A percentile compares a stretch with the other conserved stretches of the same genome.
phyloP scores from a whole-genome alignment of 1,140 invertebrate genomes.

The Papilio dardanus region DNA sequence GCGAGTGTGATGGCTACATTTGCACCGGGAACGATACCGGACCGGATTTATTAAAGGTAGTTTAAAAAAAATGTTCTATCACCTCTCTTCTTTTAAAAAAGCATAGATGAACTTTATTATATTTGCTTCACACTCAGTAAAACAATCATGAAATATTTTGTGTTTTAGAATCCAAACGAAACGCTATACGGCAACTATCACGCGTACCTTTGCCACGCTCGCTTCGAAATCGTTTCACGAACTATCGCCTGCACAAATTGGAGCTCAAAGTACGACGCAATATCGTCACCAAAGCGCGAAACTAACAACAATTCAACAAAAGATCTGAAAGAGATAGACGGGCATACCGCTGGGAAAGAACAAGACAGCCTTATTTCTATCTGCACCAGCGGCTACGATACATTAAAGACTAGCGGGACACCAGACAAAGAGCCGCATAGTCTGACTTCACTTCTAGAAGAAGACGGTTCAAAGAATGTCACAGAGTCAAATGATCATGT shows the following conservation, averaged over 20 bases:
- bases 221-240: slow-evolving; percentile 88
- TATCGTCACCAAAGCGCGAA: slow-evolving; percentile 72
- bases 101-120: not conserved
- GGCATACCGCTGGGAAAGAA: slow-evolving; percentile 52
- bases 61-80: no score
- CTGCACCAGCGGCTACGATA: slow-evolving; percentile 72
- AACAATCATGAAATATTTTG: slow-evolving; percentile 35
- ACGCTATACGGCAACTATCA: slow-evolving; percentile 90
- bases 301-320: slow-evolving; percentile 72
- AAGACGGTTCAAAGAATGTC: slow-evolving; percentile 42
- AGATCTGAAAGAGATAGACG: slow-evolving; percentile 67
- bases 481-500: slow-evolving; percentile 40
- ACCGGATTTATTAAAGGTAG: no score
- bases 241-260: slow-evolving; percentile 89
- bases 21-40: no score
- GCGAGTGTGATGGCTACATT: no score
- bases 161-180: slow-evolving; percentile 78
- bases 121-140: not conserved
- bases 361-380: slow-evolving; percentile 72
- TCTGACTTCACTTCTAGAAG: slow-evolving; percentile 60
- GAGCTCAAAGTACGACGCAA: slow-evolving; percentile 88
- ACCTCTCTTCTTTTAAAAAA: not conserved
- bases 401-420: slow-evolving; percentile 72
- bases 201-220: slow-evolving; percentile 92
- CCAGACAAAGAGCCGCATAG: slow-evolving; percentile 72